Evolutionary conservation across 1,140 invertebrate genomes (phyloP), one percentile per base, ranked within the genome.

Genomic region (Sarcophaga bullata): DNA sequence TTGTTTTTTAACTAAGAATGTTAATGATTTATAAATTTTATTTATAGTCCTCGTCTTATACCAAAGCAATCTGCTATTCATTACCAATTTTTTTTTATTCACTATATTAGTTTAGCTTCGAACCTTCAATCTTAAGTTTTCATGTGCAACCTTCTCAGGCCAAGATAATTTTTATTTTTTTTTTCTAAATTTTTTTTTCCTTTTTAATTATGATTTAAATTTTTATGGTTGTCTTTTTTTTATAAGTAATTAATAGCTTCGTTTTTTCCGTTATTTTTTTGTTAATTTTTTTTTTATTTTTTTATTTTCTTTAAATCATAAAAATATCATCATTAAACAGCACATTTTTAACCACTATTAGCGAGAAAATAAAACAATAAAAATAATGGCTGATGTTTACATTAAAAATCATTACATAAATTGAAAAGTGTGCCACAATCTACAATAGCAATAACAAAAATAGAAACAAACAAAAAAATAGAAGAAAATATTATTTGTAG

Each of bases 351-450:
- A 68, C 17, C 54, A 58, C 15, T 58, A 58, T 58, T 58, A 58
- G 25, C 25, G n/a, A 58, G 54, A 11, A 58, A 52, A 52, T 52
- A 52, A 68, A 37, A 37, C 25, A 37, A 68, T 52, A 52, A 10
- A 9, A 17, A 15, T 76, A 49, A 48, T 76, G 46, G 47, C 48
- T 48, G 46, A n/a, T 76, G 73, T 76, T 76, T 76, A 76, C 73
- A 76, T 76, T 48, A 76, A 49, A 76, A 76, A 76, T 50, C 73
- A 76, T 76, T 76, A 50, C 73, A 49, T 47, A 48, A 76, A 76
- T 76, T 76, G 73, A 76, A 76, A 76, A 76, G 73, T 76, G 73
- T 76, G 73, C 73, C 73, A 76, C 73, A 76, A 49, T 37, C 25
- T 37, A 37, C 25, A 37, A 37, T 37, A 37, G 25, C 1, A 76